Percentiles rank a stretch among this genome's conserved stretches.
phyloP scores from a whole-genome alignment of 1,140 invertebrate species.

The Stegodyphus mimosarum region DNA sequence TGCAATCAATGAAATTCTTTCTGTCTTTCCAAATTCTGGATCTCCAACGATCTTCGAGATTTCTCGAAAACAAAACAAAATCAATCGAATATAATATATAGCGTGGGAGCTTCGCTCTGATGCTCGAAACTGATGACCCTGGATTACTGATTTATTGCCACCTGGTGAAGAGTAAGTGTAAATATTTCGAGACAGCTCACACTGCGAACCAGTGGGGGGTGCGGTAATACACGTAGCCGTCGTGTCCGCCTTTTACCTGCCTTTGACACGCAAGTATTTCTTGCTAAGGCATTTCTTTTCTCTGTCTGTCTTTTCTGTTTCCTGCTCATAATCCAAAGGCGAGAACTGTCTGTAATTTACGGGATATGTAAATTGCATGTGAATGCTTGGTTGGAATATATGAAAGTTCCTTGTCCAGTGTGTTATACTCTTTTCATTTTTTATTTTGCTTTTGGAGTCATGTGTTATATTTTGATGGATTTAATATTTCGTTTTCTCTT shows the following conservation, averaged over 20 bases:
- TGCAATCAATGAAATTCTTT: too few relatives aligned
- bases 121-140: conserved; percentile 35
- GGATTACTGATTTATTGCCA: conserved; percentile 45
- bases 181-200: conserved; percentile 54
- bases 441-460: too few relatives aligned
- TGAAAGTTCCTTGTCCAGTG: too few relatives aligned
- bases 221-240: conserved; percentile 41
- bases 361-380: too few relatives aligned
- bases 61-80: conserved; percentile 6
- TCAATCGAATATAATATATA: conserved; percentile 18
- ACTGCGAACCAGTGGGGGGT: conserved; percentile 20
- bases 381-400: too few relatives aligned
- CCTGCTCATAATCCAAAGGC: neutral
- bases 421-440: too few relatives aligned
- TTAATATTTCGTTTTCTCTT: too few relatives aligned
- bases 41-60: too few relatives aligned
- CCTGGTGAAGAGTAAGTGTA: conserved; percentile 60
- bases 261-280: conserved; percentile 48
- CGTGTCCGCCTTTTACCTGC: conserved; percentile 35
- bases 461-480: too few relatives aligned
- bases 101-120: conserved; percentile 37
- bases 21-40: too few relatives aligned
- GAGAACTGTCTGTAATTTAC: neutral
- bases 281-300: neutral
- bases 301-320: neutral